These are phyloP conservation scores for Pogona vitticeps DNA, from an alignment of 2,113 vertebrate genomes.

Conservation along the genomic window DNA sequence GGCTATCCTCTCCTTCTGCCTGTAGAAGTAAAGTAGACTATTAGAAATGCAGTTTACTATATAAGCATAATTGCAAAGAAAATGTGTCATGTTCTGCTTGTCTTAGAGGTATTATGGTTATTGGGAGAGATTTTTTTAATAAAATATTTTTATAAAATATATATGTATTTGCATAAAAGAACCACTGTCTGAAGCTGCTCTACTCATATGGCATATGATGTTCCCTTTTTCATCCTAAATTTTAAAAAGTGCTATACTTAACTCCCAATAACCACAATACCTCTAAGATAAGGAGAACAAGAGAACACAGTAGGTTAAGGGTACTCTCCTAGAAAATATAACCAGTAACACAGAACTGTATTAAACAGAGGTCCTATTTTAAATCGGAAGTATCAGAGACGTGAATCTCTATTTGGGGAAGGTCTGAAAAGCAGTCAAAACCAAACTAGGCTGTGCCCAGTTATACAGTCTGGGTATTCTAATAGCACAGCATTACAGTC, in stretches of 20 bases:
- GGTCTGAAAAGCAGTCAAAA: no score
- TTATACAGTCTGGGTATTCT: no score
- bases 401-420: no score
- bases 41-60: slow-evolving; percentile 29
- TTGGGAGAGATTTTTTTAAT: not conserved
- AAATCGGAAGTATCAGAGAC: not conserved
- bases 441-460: no score
- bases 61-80: not conserved
- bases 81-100: no score
- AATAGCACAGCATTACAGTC: no score
- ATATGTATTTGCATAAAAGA: not conserved
- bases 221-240: not conserved
- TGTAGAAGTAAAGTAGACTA: slow-evolving; percentile 46
- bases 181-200: not conserved
- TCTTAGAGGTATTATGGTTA: no score
- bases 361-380: not conserved
- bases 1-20: slow-evolving; percentile 99
- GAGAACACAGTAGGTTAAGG: no score
- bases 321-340: not conserved
- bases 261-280: not conserved
- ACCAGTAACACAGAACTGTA: not conserved
- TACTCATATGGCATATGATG: not conserved
- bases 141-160: not conserved
- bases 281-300: no score
- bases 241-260: not conserved